A percentile compares a stretch with the other conserved stretches of the same genome.
Evolutionary conservation across 1,140 invertebrate species (phyloP).

Genomic region (Halotydeus destructor): DNA sequence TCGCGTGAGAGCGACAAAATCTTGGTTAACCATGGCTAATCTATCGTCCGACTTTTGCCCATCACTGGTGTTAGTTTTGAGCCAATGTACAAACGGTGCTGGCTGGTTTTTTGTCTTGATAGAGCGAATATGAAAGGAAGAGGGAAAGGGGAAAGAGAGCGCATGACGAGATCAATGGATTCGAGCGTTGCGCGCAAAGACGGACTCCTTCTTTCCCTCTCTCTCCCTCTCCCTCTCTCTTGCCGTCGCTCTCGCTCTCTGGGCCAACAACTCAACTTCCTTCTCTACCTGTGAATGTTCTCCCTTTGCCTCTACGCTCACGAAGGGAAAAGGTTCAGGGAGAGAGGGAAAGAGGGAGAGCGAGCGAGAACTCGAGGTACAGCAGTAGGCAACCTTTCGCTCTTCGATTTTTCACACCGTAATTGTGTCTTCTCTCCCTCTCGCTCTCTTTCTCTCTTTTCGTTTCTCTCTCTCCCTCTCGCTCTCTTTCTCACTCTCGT

Average conservation of each 20-base stretch:
- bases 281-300: too few species aligned
- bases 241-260: background rate
- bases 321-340: too few species aligned
- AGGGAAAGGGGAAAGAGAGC: background rate
- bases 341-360: background rate
- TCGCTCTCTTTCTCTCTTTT: background rate
- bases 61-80: too few species aligned
- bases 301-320: too few species aligned
- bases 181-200: background rate
- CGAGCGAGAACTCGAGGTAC: background rate
- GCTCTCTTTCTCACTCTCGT: too few species aligned
- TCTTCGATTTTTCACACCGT: background rate
- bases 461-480: too few species aligned
- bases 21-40: too few species aligned
- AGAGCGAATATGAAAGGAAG: background rate
- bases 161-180: background rate
- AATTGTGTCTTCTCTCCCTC: background rate
- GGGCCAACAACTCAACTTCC: background rate
- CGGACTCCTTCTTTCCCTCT: background rate
- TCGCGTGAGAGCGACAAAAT: too few species aligned
- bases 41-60: too few species aligned
- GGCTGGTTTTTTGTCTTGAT: too few species aligned
- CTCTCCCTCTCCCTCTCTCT: conserved; percentile 1
- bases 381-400: background rate
- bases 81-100: too few species aligned